Evolutionary conservation across 2,888 invertebrate genomes (phyloP), one percentile per base, ranked within the genome.

Genomic region (Mythimna ferrago): DNA sequence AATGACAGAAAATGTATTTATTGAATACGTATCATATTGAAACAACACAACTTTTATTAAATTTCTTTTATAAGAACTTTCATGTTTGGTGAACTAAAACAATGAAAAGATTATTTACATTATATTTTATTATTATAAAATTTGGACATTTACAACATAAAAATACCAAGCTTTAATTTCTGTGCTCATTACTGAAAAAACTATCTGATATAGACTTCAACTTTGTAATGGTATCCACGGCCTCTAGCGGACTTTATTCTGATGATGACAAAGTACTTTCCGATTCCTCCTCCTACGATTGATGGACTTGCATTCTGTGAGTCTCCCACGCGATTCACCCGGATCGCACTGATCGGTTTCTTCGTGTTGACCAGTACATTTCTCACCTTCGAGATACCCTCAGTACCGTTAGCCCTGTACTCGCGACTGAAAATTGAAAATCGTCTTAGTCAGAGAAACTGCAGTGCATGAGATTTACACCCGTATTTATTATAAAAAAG

Each of bases 221-320:
- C 26, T 10, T n/a, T 26, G 38, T 71, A 71, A 69, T 51, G 3
- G 51, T 41, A 74, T 38, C 74, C 73, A 14, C 56, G 48, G 32
- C 66, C 61, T 21, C 19, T 5, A 56, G 48, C 73, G 32, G 74
- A 74, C 16, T 6, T 53, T 16, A 74, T 48, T 32, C 66, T 73
- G 56, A 74, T 56, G 35, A 21, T 51, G 19, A 66, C 61, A 32
- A 38, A 56, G n/a, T 19, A 16, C 6, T 16, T 35, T 65, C 61
- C 61, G 0, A 66, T 6, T 21, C 74, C 74, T 62, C 71, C 71
- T 44, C 3, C n/a, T 0, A 53, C 21, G 48, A 48, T 48, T 1
- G 48, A 19, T 2, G 48, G 48, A 19, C n/a, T 61, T 48, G 73
- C 65, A 2, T 35, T 38, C 56, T 72, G 65, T 9, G 38, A 1